Percentiles rank a stretch among this genome's conserved stretches.
Evolutionary conservation across 2,113 vertebrate species (phyloP).

Genomic region (Jacana jacana): DNA sequence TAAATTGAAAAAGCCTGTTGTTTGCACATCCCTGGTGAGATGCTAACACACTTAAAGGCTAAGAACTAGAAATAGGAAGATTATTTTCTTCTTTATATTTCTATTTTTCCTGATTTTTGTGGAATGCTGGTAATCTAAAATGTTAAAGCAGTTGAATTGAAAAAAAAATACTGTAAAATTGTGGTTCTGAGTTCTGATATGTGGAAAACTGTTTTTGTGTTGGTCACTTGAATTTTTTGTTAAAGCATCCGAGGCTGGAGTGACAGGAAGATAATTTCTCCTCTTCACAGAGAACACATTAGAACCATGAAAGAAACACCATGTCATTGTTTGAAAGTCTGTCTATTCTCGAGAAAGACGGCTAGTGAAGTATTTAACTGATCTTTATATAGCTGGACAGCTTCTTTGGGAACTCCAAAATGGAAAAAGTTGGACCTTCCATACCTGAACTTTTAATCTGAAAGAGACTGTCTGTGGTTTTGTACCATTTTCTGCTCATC

Average conservation of each 20-base stretch:
- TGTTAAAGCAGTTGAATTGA: background rate
- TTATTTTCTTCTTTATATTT: background rate
- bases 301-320: background rate
- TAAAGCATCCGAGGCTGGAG: background rate
- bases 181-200: background rate
- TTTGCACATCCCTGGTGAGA: background rate
- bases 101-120: background rate
- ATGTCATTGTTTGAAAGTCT: background rate
- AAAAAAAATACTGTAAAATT: background rate
- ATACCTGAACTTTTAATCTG: constrained; percentile 23
- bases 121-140: background rate
- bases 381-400: background rate
- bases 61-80: background rate
- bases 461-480: constrained; percentile 14
- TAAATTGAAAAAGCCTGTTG: background rate
- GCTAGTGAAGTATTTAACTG: background rate
- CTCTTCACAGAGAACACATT: background rate
- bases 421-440: background rate
- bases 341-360: background rate
- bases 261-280: background rate
- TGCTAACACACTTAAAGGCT: background rate
- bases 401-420: background rate
- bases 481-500: constrained; percentile 51
- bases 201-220: background rate
- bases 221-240: background rate